A percentile compares a stretch with the other conserved stretches of the same genome.
These are phyloP conservation scores for Bothrops jararaca DNA, from an alignment of 2,113 vertebrate genomes.

Conservation along the genomic window DNA sequence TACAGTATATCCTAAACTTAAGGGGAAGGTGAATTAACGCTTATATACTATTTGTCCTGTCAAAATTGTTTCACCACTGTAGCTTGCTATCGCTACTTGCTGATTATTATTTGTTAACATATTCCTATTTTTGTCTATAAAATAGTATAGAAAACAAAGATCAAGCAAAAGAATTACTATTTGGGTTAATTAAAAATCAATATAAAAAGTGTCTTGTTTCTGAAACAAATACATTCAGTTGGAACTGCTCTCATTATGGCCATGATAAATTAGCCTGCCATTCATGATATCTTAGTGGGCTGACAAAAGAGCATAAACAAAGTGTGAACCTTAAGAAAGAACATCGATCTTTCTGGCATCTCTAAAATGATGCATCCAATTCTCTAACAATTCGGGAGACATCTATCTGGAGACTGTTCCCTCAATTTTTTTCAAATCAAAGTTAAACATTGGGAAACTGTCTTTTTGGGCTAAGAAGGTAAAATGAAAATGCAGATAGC, in stretches of 20 bases:
- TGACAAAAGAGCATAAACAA: not conserved
- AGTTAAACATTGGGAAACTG: not conserved
- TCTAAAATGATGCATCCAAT: not conserved
- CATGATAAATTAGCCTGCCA: conserved; percentile 18
- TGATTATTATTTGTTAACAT: not conserved
- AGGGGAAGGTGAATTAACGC: not conserved
- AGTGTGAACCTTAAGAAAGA: not conserved
- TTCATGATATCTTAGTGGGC: not conserved
- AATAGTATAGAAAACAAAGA: not conserved
- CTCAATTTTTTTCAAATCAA: not conserved
- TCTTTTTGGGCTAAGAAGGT: not conserved
- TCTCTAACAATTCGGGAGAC: not conserved
- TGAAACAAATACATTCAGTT: not conserved
- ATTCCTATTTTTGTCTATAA: not conserved
- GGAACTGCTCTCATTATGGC: not conserved
- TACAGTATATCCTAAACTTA: not conserved
- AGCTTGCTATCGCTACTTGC: not conserved
- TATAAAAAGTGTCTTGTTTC: conserved; percentile 5
- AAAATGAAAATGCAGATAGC: not conserved
- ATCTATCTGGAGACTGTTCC: not conserved
- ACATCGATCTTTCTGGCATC: conserved; percentile 6
- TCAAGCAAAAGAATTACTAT: not conserved
- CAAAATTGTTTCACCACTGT: not conserved
- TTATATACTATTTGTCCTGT: not conserved
- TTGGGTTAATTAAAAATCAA: conserved; percentile 16